A percentile compares a stretch with the other conserved stretches of the same genome.
Conservation (phyloP, 2,113 vertebrate species). For the Mesoclemmys tuberculata region DNA sequence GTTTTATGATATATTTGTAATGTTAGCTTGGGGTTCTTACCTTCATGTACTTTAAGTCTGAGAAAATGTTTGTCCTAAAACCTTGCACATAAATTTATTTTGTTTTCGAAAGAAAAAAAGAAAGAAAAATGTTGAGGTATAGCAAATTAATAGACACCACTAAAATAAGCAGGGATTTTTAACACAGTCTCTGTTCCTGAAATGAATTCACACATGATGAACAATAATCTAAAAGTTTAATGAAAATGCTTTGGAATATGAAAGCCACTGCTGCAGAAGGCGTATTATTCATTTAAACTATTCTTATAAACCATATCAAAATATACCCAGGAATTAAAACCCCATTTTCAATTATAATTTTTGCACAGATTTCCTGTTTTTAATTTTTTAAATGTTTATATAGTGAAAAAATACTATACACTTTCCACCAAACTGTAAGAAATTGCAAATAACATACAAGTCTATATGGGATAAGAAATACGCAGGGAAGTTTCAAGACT, state of each 20-base stretch:
- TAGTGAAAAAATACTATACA: not conserved
- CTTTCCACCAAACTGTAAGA: not conserved
- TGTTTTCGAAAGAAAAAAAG: not conserved
- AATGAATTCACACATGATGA: constrained; percentile 49
- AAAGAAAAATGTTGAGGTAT: not conserved
- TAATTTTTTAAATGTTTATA: constrained; percentile 45
- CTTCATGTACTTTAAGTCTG: not conserved
- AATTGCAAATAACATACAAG: not conserved
- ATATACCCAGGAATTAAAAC: not conserved
- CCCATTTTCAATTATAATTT: constrained; percentile 7
- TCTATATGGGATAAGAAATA: not conserved
- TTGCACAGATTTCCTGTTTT: constrained; percentile 24
- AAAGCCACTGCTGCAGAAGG: constrained; percentile 17
- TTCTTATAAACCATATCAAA: constrained; percentile 39
- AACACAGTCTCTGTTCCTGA: not conserved
- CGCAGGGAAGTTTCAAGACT: not conserved
- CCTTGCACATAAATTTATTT: not conserved
- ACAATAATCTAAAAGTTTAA: constrained; percentile 58
- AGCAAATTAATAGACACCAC: not conserved
- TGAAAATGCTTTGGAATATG: constrained; percentile 42
- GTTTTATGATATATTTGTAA: not conserved
- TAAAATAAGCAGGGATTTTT: not conserved
- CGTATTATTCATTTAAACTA: not conserved
- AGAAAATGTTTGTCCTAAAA: not conserved
- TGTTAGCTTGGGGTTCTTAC: not conserved